Evolutionary conservation across 2,888 invertebrate genomes (phyloP).

Genomic region (Drosophila mettleri): DNA sequence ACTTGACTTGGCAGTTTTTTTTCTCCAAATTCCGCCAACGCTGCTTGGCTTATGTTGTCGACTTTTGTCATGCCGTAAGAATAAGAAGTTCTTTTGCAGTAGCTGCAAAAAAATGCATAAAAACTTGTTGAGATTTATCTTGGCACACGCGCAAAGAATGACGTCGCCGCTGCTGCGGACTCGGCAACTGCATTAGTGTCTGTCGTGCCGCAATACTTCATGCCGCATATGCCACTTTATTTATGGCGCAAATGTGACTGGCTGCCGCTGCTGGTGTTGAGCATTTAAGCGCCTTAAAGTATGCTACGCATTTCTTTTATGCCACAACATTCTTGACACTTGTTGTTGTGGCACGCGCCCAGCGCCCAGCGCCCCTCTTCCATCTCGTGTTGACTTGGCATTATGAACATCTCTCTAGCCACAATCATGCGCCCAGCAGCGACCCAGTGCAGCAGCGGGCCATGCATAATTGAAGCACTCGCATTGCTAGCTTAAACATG

Average conservation of each 20-base stretch:
- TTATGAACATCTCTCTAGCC: slow-evolving; percentile 45
- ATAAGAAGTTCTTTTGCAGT: neutral
- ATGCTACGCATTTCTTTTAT: slow-evolving; percentile 55
- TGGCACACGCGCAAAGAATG: slow-evolving; percentile 67
- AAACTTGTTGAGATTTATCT: slow-evolving; percentile 80
- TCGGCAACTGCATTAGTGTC: slow-evolving; percentile 27
- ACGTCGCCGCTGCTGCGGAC: slow-evolving; percentile 6
- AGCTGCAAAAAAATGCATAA: slow-evolving; percentile 58
- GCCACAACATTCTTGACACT: slow-evolving; percentile 58
- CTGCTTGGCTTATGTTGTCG: slow-evolving; percentile 65
- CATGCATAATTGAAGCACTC: slow-evolving; percentile 55
- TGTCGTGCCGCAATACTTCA: slow-evolving; percentile 52
- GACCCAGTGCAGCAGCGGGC: slow-evolving; percentile 29
- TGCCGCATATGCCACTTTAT: slow-evolving; percentile 75
- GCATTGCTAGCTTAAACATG: slow-evolving; percentile 38
- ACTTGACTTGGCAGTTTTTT: slow-evolving; percentile 56
- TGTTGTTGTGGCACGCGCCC: slow-evolving; percentile 65
- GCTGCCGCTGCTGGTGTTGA: slow-evolving; percentile 30
- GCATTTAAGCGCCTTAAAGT: slow-evolving; percentile 77
- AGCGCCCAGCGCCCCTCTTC: neutral
- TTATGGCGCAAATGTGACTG: slow-evolving; percentile 67
- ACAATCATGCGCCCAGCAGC: slow-evolving; percentile 22
- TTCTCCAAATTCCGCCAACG: slow-evolving; percentile 45
- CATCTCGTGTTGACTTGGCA: slow-evolving; percentile 29
- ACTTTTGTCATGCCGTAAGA: slow-evolving; percentile 60